Percentiles rank a stretch among this genome's conserved stretches.
phyloP scores from a whole-genome alignment of 1,140 invertebrate genomes.

The Medauroidea extradentata region DNA sequence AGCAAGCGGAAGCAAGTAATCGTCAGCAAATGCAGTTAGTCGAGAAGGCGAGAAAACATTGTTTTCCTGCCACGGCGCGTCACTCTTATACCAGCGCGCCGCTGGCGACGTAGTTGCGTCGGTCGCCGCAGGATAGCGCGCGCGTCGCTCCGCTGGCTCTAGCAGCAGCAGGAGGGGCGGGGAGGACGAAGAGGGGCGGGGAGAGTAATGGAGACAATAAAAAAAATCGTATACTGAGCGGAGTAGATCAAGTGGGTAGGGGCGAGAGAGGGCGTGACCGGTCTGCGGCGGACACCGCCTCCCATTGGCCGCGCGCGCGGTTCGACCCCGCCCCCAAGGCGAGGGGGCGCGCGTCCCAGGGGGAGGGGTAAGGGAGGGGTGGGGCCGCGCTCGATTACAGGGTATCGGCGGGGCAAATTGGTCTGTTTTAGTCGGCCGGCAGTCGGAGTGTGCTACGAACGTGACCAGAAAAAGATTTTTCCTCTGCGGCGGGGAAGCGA shows the following conservation, averaged over 20 bases:
- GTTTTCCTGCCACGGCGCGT: no score
- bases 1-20: no score
- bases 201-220: neutral
- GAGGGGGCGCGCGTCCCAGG: neutral
- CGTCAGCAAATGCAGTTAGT: no score
- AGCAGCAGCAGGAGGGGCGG: neutral
- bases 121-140: neutral
- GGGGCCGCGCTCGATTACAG: neutral
- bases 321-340: neutral
- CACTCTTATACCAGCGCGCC: no score
- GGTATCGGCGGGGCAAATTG: neutral
- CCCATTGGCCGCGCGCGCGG: neutral
- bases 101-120: no score
- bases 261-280: neutral
- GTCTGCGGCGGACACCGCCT: neutral
- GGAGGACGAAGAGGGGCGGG: neutral
- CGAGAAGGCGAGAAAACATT: no score
- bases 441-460: no score
- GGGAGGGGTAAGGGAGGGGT: neutral
- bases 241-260: neutral
- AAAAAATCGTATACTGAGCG: neutral
- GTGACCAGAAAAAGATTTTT: no score
- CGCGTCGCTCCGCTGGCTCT: neutral
- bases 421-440: no score
- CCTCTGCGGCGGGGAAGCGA: no score